A percentile compares a stretch with the other conserved stretches of the same genome.
These are phyloP conservation scores for Mesoligia furuncula DNA, from an alignment of 2,888 invertebrate genomes.

Conservation along the genomic window DNA sequence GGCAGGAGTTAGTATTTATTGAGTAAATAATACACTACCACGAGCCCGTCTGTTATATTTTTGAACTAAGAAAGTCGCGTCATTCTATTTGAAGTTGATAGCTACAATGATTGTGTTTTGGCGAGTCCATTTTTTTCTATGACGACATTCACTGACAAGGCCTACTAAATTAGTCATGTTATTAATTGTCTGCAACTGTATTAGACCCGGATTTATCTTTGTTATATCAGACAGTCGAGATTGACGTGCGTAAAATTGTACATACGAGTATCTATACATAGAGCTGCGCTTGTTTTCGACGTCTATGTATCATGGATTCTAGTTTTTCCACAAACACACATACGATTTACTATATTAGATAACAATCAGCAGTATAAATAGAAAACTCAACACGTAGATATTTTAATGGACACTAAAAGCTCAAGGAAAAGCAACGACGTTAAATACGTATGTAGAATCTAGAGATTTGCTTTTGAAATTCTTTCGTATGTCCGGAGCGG, in stretches of 20 bases:
- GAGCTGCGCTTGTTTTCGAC: neutral
- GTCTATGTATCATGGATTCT: neutral
- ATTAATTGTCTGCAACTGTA: conserved; percentile 21
- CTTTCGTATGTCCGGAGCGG: conserved; percentile 76
- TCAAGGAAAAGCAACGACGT: conserved; percentile 58
- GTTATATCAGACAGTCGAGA: neutral
- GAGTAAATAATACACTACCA: conserved; percentile 1
- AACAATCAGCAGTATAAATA: conserved; percentile 23
- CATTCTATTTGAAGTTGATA: conserved; percentile 21
- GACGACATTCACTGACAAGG: conserved; percentile 34
- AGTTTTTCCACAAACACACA: neutral
- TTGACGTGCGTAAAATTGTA: conserved; percentile 14
- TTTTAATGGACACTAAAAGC: conserved; percentile 56
- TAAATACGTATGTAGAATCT: conserved; percentile 45
- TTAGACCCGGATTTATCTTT: neutral
- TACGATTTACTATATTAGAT: conserved; percentile 5
- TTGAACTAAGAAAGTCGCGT: conserved; percentile 6
- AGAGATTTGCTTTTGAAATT: conserved; percentile 63
- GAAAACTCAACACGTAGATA: conserved; percentile 40
- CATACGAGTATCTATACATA: neutral
- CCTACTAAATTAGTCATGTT: conserved; percentile 26
- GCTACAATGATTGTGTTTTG: conserved; percentile 40
- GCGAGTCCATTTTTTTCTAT: conserved; percentile 24
- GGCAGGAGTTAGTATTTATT: neutral
- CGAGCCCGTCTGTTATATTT: conserved; percentile 18